Evolutionary conservation across 2,797 vertebrate species (phyloP).

Genomic region (Carcharodon carcharias): DNA sequence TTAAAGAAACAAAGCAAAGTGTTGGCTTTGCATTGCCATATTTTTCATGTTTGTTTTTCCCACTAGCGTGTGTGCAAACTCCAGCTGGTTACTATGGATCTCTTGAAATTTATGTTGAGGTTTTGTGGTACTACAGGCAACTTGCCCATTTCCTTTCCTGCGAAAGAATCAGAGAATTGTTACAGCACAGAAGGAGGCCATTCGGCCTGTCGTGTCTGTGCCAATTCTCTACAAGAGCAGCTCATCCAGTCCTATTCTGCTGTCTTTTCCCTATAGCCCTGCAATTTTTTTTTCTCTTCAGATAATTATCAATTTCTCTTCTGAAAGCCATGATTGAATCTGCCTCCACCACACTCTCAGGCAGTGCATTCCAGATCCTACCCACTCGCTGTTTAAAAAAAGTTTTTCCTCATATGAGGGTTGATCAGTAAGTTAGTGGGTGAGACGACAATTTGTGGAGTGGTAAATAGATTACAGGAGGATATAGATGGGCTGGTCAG

Average conservation of each 20-base stretch:
- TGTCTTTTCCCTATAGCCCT: not conserved
- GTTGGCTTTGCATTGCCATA: not conserved
- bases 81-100: not conserved
- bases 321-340: not conserved
- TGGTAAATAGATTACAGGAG: too few species aligned
- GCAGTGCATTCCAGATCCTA: not conserved
- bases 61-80: not conserved
- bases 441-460: too few species aligned
- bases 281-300: not conserved
- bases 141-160: not conserved
- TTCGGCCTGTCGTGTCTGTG: not conserved
- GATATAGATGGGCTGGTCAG: too few species aligned
- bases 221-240: not conserved
- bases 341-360: not conserved
- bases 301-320: not conserved
- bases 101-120: not conserved
- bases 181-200: not conserved
- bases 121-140: not conserved
- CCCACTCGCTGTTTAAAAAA: not conserved
- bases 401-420: too few species aligned
- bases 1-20: not conserved
- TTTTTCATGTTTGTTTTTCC: not conserved
- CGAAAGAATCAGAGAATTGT: not conserved
- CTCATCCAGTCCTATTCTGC: not conserved
- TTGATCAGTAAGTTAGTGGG: too few species aligned